Conservation (phyloP, 53 echinoderm and acorn worm species). For the Pentamera pediparva region DNA sequence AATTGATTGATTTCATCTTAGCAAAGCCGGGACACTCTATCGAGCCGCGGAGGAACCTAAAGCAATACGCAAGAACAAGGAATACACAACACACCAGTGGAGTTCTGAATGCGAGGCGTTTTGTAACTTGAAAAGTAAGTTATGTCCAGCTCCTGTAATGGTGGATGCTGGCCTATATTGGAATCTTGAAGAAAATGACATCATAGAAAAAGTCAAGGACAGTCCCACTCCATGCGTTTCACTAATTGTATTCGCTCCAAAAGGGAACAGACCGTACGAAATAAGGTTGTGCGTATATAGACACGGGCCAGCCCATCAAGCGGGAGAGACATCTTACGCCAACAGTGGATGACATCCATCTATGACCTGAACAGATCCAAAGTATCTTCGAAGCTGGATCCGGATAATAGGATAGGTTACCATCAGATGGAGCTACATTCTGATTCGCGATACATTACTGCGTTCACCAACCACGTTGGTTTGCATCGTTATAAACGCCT, state of each 20-base stretch:
- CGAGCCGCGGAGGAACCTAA: too few relatives aligned
- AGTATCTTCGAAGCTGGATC: conserved; percentile 38
- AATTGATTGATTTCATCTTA: too few relatives aligned
- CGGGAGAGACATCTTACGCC: conserved; percentile 47
- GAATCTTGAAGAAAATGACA: too few relatives aligned
- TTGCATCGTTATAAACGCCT: conserved; percentile 62
- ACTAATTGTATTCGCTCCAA: conserved; percentile 39
- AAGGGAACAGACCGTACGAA: conserved; percentile 26
- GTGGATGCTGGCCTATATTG: too few relatives aligned
- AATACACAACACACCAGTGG: too few relatives aligned
- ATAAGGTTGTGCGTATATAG: conserved; percentile 45
- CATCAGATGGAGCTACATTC: conserved; percentile 40
- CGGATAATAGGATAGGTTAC: conserved; percentile 35
- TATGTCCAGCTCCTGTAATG: too few relatives aligned
- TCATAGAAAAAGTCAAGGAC: too few relatives aligned
- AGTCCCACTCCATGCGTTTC: conserved; percentile 46
- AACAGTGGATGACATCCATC: conserved; percentile 31
- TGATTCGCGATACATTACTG: conserved; percentile 51
- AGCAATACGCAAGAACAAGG: too few relatives aligned
- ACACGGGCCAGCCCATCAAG: conserved; percentile 30
- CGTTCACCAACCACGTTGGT: conserved; percentile 57
- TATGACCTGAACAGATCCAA: conserved; percentile 23
- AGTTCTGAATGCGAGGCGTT: too few relatives aligned
- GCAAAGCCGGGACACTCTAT: too few relatives aligned
- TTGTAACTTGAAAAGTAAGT: too few relatives aligned